Conservation (phyloP, 2,888 invertebrate genomes). For the Apodemia mormo region DNA sequence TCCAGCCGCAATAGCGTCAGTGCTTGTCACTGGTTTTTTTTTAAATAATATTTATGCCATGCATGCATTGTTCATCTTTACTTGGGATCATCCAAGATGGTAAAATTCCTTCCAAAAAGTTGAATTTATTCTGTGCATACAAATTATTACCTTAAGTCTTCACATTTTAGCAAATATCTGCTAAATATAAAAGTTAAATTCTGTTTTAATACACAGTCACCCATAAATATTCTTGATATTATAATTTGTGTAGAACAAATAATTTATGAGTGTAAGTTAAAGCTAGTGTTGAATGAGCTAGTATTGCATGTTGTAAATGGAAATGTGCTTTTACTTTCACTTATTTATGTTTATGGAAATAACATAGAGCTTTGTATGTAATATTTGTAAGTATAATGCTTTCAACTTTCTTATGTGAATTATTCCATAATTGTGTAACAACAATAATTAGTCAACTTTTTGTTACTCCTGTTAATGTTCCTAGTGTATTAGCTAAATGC, state of each 20-base stretch:
- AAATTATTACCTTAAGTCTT: too few species aligned
- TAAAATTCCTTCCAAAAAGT: too few species aligned
- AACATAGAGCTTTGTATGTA: background rate
- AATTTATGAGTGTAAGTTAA: background rate
- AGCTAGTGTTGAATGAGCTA: background rate
- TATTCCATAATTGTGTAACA: background rate
- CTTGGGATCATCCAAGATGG: too few species aligned
- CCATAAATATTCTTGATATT: too few species aligned
- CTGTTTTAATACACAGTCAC: too few species aligned
- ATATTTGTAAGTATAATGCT: background rate
- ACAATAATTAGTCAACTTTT: background rate
- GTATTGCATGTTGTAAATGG: background rate
- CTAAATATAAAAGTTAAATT: too few species aligned
- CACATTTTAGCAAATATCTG: too few species aligned
- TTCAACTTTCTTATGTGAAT: background rate
- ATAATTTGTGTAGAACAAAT: background rate
- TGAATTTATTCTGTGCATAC: too few species aligned
- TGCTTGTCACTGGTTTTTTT: too few species aligned
- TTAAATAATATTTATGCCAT: too few species aligned
- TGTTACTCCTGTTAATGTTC: background rate
- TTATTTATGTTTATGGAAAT: background rate
- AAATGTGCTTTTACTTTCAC: constrained; percentile 1
- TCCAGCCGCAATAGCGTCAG: too few species aligned
- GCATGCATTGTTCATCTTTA: too few species aligned
- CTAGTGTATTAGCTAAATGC: background rate